A percentile compares a stretch with the other conserved stretches of the same genome.
These are phyloP conservation scores for Sebastes hubbsi DNA, from an alignment of 2,797 vertebrate species.

Conservation along the genomic window DNA sequence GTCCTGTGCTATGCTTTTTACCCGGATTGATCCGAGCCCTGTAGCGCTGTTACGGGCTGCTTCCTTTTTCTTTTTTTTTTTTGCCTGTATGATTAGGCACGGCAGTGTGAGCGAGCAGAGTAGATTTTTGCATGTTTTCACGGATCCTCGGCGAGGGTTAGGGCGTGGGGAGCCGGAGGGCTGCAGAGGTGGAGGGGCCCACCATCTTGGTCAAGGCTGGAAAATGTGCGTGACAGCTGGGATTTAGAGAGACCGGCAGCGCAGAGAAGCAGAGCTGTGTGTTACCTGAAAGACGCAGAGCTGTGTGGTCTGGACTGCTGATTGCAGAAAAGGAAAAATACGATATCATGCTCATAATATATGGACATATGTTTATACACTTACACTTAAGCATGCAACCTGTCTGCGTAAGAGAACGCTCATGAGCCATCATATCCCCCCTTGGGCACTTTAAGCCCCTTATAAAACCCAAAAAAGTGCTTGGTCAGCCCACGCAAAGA, in stretches of 20 bases:
- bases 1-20: slow-evolving; percentile 45
- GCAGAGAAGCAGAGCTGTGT: slow-evolving; percentile 2
- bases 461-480: slow-evolving; percentile 62
- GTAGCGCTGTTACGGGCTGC: slow-evolving; percentile 28
- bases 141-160: slow-evolving; percentile 17
- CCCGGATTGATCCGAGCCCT: slow-evolving; percentile 53
- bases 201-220: slow-evolving; percentile 28
- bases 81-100: slow-evolving; percentile 57
- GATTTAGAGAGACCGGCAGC: slow-evolving; percentile 46
- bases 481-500: slow-evolving; percentile 56
- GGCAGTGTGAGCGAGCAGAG: slow-evolving; percentile 37
- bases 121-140: slow-evolving; percentile 64
- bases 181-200: slow-evolving; percentile 46
- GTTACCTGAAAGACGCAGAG: slow-evolving; percentile 35
- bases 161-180: slow-evolving; percentile 17
- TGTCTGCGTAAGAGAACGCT: slow-evolving; percentile 28
- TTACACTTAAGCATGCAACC: slow-evolving; percentile 5
- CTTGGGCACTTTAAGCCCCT: slow-evolving; percentile 32
- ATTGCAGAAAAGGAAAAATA: background rate
- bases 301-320: slow-evolving; percentile 29
- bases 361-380: slow-evolving; percentile 31
- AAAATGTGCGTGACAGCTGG: slow-evolving; percentile 55
- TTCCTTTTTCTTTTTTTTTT: slow-evolving; percentile 29
- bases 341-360: background rate
- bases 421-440: slow-evolving; percentile 30